Conservation (phyloP, 2,113 vertebrate species). For the Pachypanchax playfairii region DNA sequence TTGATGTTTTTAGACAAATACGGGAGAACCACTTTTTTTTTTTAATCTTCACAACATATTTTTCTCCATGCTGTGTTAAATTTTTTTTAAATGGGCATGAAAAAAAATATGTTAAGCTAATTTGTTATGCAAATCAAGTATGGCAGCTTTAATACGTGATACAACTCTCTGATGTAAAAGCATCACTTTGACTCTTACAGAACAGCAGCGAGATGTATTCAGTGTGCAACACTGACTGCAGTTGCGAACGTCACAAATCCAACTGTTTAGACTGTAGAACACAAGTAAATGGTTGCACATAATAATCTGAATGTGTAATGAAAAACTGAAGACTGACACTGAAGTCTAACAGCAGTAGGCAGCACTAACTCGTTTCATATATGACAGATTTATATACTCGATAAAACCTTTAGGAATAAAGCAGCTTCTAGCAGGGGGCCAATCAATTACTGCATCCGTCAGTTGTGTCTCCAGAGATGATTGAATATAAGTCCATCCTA, state of each 20-base stretch:
- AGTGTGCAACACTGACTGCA: neutral
- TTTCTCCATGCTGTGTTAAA: no score
- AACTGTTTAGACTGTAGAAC: constrained; percentile 6
- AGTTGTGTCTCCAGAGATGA: constrained; percentile 26
- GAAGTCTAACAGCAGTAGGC: constrained; percentile 2
- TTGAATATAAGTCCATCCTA: constrained; percentile 38
- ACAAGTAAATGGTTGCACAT: neutral
- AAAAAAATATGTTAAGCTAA: constrained; percentile 2
- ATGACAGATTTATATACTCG: constrained; percentile 48
- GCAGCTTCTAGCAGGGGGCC: constrained; percentile 25
- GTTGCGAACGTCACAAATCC: constrained; percentile 7
- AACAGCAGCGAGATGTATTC: neutral
- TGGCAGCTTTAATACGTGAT: no score
- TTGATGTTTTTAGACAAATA: no score
- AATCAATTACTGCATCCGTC: constrained; percentile 50
- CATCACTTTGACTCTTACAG: no score
- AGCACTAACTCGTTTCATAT: constrained; percentile 48
- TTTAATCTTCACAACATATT: no score
- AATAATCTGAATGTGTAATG: constrained; percentile 21
- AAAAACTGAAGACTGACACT: constrained; percentile 27
- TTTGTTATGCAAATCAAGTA: no score
- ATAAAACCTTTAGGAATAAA: constrained; percentile 22
- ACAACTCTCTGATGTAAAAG: no score
- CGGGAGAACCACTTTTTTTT: no score
- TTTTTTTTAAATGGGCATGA: no score